A percentile compares a stretch with the other conserved stretches of the same genome.
Conservation (phyloP, 2,797 vertebrate species). For the Pitangus sulphuratus region DNA sequence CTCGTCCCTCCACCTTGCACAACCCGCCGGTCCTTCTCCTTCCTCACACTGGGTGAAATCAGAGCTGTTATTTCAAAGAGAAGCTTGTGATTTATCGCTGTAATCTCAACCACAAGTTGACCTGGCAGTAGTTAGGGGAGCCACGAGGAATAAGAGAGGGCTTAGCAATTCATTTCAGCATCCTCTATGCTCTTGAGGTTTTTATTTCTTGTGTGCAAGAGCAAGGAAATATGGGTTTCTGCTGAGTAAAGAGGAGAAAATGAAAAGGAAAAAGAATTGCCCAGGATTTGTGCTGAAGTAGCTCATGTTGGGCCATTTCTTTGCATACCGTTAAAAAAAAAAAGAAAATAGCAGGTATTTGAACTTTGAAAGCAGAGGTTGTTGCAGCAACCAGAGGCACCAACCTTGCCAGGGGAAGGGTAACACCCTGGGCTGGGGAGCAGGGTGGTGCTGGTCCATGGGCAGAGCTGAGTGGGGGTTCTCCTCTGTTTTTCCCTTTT, state of each 20-base stretch:
- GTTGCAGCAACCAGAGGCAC: neutral
- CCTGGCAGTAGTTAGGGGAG: slow-evolving; percentile 52
- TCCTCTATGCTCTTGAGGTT: slow-evolving; percentile 42
- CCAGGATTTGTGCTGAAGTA: neutral
- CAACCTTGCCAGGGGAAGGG: neutral
- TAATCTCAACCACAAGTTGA: slow-evolving; percentile 67
- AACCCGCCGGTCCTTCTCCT: neutral
- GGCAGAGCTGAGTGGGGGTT: neutral
- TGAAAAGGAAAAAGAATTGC: neutral
- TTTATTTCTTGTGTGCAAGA: neutral
- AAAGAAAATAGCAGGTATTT: neutral
- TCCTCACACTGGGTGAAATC: slow-evolving; percentile 45
- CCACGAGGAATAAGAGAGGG: slow-evolving; percentile 13
- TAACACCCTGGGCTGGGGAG: neutral
- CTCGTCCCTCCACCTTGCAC: neutral
- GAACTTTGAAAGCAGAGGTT: neutral
- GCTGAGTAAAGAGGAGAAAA: neutral
- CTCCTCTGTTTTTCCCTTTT: neutral
- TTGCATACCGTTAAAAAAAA: neutral
- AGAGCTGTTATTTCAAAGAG: slow-evolving; percentile 65
- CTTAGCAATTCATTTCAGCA: slow-evolving; percentile 16
- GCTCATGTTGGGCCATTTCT: neutral
- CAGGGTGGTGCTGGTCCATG: neutral
- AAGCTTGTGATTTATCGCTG: slow-evolving; percentile 64
- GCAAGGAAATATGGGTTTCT: neutral